phyloP scores from a whole-genome alignment of 1,140 invertebrate genomes.

The Druon quercuslanigerum region DNA sequence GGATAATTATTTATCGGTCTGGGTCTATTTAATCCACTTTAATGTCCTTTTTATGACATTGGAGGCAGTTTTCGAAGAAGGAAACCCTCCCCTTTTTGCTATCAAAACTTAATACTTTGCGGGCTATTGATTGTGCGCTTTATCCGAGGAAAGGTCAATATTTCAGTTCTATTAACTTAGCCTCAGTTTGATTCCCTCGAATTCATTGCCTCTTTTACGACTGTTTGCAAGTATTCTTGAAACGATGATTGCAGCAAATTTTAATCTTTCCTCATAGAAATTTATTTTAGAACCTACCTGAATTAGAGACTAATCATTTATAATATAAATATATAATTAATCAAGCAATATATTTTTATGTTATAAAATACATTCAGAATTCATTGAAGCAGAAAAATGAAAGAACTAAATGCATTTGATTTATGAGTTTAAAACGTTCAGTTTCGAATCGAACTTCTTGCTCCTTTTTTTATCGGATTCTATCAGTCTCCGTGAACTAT shows the following conservation, averaged over 20 bases:
- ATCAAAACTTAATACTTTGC: conserved; percentile 15
- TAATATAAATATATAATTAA: no score
- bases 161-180: conserved; percentile 9
- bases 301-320: no score
- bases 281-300: not conserved
- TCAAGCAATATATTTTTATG: no score
- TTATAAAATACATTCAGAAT: no score
- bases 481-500: conserved; percentile 15
- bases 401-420: not conserved
- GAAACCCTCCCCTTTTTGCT: not conserved
- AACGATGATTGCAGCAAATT: not conserved
- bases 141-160: conserved; percentile 14
- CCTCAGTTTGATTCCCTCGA: conserved; percentile 10
- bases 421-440: conserved; percentile 17
- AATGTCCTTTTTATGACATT: not conserved
- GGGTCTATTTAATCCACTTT: conserved; percentile 1
- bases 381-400: no score
- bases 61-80: not conserved
- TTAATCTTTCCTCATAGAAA: not conserved
- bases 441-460: conserved; percentile 8
- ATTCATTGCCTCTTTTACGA: conserved; percentile 10
- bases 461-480: conserved; percentile 15
- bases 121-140: conserved; percentile 25
- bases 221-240: not conserved
- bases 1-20: conserved; percentile 19